phyloP scores from a whole-genome alignment of 1,140 invertebrate species.

The Acyrthosiphon pisum region DNA sequence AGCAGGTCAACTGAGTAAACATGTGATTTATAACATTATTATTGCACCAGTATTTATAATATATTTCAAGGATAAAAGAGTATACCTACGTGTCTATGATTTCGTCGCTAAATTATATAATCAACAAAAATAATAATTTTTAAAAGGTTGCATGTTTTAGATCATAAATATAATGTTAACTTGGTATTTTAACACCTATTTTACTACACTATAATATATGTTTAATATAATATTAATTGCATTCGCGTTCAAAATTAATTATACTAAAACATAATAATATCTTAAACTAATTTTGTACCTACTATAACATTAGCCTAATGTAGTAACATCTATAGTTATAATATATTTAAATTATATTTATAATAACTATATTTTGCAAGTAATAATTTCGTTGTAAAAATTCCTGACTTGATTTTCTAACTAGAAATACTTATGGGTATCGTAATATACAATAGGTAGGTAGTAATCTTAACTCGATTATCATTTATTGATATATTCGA shows the following conservation, averaged over 20 bases:
- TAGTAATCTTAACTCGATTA: too few species aligned
- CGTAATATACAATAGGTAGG: too few species aligned
- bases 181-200: neutral
- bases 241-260: neutral
- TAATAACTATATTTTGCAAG: neutral
- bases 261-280: neutral
- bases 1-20: neutral
- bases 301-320: neutral
- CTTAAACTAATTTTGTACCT: neutral
- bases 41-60: neutral
- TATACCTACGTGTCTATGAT: neutral
- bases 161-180: neutral
- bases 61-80: conserved; percentile 7
- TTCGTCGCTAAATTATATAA: neutral
- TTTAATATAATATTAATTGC: neutral
- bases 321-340: neutral
- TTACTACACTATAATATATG: neutral
- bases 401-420: too few species aligned
- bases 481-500: too few species aligned
- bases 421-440: too few species aligned
- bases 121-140: neutral
- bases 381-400: too few species aligned
- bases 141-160: neutral
- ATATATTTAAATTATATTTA: neutral
- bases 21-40: neutral